A percentile compares a stretch with the other conserved stretches of the same genome.
phyloP scores from a whole-genome alignment of 2,888 invertebrate genomes.

The Chirona hameri region DNA sequence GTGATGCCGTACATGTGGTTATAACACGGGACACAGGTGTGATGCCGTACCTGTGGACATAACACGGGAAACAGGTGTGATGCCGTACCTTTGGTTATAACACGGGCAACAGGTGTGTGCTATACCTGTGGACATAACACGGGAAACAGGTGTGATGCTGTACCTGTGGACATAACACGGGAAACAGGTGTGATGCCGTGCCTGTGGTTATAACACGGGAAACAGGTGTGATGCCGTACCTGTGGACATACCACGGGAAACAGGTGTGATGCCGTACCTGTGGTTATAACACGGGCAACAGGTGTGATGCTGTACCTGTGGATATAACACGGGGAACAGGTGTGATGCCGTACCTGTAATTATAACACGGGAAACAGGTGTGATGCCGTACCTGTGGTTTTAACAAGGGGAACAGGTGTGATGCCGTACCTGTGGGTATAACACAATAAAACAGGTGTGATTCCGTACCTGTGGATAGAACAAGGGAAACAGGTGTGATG shows the following conservation, averaged over 20 bases:
- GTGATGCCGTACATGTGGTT: constrained; percentile 58
- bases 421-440: constrained; percentile 56
- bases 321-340: background rate
- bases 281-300: constrained; percentile 31
- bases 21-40: constrained; percentile 42
- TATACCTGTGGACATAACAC: constrained; percentile 53
- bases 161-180: constrained; percentile 52
- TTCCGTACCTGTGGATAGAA: constrained; percentile 54
- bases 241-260: constrained; percentile 43
- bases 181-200: constrained; percentile 54
- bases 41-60: constrained; percentile 56
- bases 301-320: constrained; percentile 58
- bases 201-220: constrained; percentile 46
- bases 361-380: background rate
- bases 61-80: constrained; percentile 46
- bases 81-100: constrained; percentile 54
- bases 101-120: constrained; percentile 41
- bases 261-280: constrained; percentile 58
- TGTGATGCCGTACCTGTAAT: constrained; percentile 58
- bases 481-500: constrained; percentile 46
- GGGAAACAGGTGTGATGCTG: constrained; percentile 50
- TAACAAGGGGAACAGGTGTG: constrained; percentile 42
- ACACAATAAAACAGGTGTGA: constrained; percentile 46
- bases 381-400: constrained; percentile 58
- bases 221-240: constrained; percentile 56